Base-by-base conservation (phyloP, 2,888 invertebrate species). In the Sesamia inferens region DNA sequence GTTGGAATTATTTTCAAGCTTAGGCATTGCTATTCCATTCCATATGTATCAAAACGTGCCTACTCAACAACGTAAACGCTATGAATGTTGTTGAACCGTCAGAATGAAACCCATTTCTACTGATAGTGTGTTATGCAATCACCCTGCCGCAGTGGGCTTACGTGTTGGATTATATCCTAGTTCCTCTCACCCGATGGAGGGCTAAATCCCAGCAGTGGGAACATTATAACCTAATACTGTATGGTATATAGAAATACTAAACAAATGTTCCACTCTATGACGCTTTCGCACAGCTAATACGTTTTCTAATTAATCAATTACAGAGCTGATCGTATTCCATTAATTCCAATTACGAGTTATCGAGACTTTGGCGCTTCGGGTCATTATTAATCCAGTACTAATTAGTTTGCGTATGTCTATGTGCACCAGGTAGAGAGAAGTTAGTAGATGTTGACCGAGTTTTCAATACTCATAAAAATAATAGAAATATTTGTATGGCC, bases 301-400 rank as follows among this genome's bases (percentile, higher is more conserved):
- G 55, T 66, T 73, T 71, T 63, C 69, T 68, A 69, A 76, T 76
- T 62, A 73, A 51, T 62, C 63, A 77, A 84, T 82, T 74, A 76
- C 54, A 47, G 0, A 13, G 61, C 55, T 68, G 44, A 84, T 82
- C 51, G 31, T 55, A 39, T 74, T 71, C 71, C 58, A 74, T 82
- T 84, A 74, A 74, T 77, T 69, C 69, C 82, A 84, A 74, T 81
- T 73, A 81, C 69, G 63, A 57, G 59, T 67, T 68, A 74, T 81
- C 71, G 64, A 47, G 55, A 59, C 57, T 64, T 76, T 22, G 55
- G 48, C 47, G 66, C 54, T 54, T 64, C 11, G 31, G 65, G 47
- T 63, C 68, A 81, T 71, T 67, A 75, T 64, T 66, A 65, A 68
- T 83, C 44, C 47, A 61, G 10, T 48, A 22, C 19, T 71, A 74